phyloP scores from a whole-genome alignment of 2,797 vertebrate species.

The Sternarchorhynchus goeldii region DNA sequence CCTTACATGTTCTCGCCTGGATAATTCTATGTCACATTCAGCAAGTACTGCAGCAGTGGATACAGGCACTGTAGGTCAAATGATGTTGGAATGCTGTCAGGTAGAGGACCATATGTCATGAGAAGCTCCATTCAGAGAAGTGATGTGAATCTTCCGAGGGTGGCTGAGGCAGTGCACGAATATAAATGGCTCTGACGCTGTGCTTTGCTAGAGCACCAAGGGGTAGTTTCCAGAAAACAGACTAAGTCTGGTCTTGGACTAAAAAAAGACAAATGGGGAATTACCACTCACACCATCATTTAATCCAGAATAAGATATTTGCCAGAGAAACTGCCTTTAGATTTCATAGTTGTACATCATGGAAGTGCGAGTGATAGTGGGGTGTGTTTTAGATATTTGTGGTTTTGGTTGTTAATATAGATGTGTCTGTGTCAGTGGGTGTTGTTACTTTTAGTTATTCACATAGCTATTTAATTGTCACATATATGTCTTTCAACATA shows the following conservation, averaged over 20 bases:
- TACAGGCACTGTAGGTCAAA: conserved; percentile 17
- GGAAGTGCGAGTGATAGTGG: not conserved
- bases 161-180: conserved; percentile 11
- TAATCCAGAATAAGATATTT: conserved; percentile 1
- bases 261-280: conserved; percentile 22
- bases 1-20: not conserved
- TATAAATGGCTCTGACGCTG: conserved; percentile 27
- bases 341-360: not conserved
- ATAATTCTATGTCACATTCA: conserved; percentile 17
- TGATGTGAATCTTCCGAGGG: conserved; percentile 9
- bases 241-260: not conserved
- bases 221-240: conserved; percentile 6
- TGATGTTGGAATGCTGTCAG: conserved; percentile 20
- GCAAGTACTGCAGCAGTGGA: conserved; percentile 8
- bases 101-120: not conserved
- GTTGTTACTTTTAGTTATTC: too few relatives aligned
- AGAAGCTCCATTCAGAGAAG: conserved; percentile 40
- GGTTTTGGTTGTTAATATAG: too few relatives aligned
- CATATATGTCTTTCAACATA: too few relatives aligned
- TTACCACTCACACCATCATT: conserved; percentile 10
- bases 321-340: too few relatives aligned
- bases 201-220: not conserved
- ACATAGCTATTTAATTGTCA: too few relatives aligned
- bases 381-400: too few relatives aligned
- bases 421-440: too few relatives aligned